phyloP scores from a whole-genome alignment of 2,888 invertebrate species.

The Eledona agricola region DNA sequence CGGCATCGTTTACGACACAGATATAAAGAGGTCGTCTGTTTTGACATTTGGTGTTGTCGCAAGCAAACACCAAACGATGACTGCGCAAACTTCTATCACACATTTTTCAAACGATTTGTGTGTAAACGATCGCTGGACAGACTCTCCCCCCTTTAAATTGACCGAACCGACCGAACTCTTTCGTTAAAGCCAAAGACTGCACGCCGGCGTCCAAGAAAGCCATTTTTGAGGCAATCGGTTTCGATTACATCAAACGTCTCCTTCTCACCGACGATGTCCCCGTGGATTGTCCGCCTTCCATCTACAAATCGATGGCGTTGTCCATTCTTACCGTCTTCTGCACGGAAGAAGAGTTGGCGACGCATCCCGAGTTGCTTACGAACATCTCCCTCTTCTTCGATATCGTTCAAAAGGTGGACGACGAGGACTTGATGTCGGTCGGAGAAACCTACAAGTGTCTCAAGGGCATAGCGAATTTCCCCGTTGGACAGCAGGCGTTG shows the following conservation, averaged over 20 bases:
- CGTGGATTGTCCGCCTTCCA: conserved; percentile 86
- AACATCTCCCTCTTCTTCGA: conserved; percentile 85
- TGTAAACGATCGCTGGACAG: background rate
- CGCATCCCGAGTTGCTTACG: conserved; percentile 83
- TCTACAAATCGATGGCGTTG: conserved; percentile 91
- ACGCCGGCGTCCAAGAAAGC: conserved; percentile 75
- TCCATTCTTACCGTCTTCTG: conserved; percentile 89
- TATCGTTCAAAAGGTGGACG: conserved; percentile 85
- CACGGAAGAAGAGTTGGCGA: conserved; percentile 79
- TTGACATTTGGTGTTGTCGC: too few relatives aligned
- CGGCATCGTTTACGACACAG: too few relatives aligned
- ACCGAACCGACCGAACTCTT: too few relatives aligned
- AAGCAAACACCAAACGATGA: too few relatives aligned
- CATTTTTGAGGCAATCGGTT: conserved; percentile 89
- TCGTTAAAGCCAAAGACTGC: conserved; percentile 73
- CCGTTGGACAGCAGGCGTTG: conserved; percentile 81
- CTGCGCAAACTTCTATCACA: too few relatives aligned
- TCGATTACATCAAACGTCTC: conserved; percentile 83
- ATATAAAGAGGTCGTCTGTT: too few relatives aligned
- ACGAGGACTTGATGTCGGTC: conserved; percentile 86
- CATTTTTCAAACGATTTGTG: too few relatives aligned
- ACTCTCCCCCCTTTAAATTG: background rate
- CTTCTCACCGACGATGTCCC: conserved; percentile 79
- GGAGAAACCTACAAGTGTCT: conserved; percentile 87
- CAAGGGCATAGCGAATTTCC: conserved; percentile 80